These are phyloP conservation scores for Himalopsyche japonica DNA, from an alignment of 2,888 invertebrate species.

Conservation along the genomic window DNA sequence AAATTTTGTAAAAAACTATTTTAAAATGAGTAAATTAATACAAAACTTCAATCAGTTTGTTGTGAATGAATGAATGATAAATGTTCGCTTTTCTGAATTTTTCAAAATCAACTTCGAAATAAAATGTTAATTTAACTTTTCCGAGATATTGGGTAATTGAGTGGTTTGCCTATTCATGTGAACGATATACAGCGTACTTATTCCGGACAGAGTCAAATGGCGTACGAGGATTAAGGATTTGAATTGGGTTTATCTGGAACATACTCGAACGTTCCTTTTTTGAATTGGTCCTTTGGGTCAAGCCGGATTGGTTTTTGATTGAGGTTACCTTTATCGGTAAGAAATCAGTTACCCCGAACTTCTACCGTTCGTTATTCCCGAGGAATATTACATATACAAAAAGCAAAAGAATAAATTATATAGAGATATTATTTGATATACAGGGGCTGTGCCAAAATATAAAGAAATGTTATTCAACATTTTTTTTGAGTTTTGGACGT, in stretches of 20 bases:
- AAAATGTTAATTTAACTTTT: background rate
- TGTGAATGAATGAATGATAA: too few species aligned
- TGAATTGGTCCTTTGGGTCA: conserved; percentile 35
- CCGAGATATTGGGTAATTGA: background rate
- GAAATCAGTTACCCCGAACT: conserved; percentile 29
- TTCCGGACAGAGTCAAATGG: conserved; percentile 19
- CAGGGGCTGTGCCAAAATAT: background rate
- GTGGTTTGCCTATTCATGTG: background rate
- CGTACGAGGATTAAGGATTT: conserved; percentile 35
- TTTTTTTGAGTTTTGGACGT: background rate
- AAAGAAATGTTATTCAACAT: background rate
- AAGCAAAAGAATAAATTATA: background rate
- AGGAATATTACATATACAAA: background rate
- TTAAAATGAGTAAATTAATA: too few species aligned
- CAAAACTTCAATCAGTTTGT: too few species aligned
- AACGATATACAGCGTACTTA: background rate
- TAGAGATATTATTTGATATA: background rate
- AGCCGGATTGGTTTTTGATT: conserved; percentile 39
- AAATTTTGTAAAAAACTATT: too few species aligned
- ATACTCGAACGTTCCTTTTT: conserved; percentile 30
- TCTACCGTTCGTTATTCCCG: conserved; percentile 3
- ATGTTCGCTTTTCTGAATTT: too few species aligned
- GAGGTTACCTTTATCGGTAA: conserved; percentile 36
- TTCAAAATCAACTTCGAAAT: too few species aligned
- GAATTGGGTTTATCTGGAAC: conserved; percentile 37